These are phyloP conservation scores for Stomorhina lunata DNA, from an alignment of 2,888 invertebrate species.

Conservation along the genomic window DNA sequence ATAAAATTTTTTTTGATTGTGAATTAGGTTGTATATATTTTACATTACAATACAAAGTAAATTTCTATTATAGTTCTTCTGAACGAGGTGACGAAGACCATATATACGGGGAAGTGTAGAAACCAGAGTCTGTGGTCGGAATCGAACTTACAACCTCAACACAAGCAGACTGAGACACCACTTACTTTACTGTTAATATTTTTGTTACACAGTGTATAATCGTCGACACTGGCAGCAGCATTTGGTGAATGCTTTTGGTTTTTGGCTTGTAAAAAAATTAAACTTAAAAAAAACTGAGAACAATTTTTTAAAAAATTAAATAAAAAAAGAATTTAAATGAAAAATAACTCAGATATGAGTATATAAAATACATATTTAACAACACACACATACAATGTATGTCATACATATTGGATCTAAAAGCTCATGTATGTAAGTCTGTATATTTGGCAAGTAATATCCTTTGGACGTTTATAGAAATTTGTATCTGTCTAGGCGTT, in stretches of 20 bases:
- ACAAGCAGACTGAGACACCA: no score
- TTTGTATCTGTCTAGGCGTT: no score
- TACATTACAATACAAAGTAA: no score
- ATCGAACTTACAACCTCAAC: neutral
- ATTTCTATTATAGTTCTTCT: no score
- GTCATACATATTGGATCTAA: neutral
- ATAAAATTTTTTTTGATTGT: no score
- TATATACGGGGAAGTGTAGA: neutral
- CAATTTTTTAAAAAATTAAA: conserved; percentile 35
- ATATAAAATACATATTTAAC: conserved; percentile 14
- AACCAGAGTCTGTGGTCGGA: conserved; percentile 22
- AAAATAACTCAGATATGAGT: conserved; percentile 24
- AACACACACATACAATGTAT: neutral
- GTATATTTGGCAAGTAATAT: neutral
- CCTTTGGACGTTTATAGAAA: neutral
- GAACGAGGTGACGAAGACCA: no score
- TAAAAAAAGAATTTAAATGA: neutral
- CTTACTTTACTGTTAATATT: no score
- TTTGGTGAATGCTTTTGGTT: conserved; percentile 53
- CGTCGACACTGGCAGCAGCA: conserved; percentile 10
- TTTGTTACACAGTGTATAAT: no score
- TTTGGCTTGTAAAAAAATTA: conserved; percentile 34
- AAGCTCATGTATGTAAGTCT: neutral
- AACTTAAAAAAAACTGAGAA: neutral
- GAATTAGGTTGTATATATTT: no score